phyloP scores from a whole-genome alignment of 2,888 invertebrate genomes.

The Heliconius ethilla region DNA sequence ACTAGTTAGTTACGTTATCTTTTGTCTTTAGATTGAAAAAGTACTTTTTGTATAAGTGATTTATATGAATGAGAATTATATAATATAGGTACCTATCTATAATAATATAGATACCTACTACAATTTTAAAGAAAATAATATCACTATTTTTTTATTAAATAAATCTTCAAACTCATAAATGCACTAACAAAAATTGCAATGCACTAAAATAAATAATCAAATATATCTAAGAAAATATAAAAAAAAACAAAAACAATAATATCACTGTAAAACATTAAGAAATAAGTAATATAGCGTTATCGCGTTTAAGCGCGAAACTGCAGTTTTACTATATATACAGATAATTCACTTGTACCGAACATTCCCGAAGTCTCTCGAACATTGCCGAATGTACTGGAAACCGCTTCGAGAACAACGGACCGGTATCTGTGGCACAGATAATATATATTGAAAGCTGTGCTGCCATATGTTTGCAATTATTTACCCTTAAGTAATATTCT shows the following conservation, averaged over 20 bases:
- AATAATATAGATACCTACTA: too few relatives aligned
- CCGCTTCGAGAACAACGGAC: slow-evolving; percentile 14
- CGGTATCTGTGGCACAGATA: slow-evolving; percentile 36
- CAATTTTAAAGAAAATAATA: background rate
- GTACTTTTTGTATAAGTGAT: background rate
- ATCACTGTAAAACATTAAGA: slow-evolving; percentile 9
- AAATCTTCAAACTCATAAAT: background rate
- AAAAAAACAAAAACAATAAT: background rate
- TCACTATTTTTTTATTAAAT: background rate
- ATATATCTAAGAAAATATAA: background rate
- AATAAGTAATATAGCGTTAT: background rate
- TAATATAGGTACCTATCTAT: too few relatives aligned
- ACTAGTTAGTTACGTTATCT: background rate
- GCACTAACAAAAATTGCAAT: background rate
- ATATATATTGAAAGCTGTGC: slow-evolving; percentile 10
- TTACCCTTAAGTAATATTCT: background rate
- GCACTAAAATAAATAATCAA: background rate
- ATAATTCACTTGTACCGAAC: slow-evolving; percentile 2
- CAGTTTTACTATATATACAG: background rate
- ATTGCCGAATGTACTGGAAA: slow-evolving; percentile 27
- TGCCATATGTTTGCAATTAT: slow-evolving; percentile 38
- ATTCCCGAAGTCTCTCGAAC: slow-evolving; percentile 31
- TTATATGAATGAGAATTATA: too few relatives aligned
- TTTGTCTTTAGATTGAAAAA: background rate
- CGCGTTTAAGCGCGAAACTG: slow-evolving; percentile 18